These are phyloP conservation scores for Carassius auratus DNA, from an alignment of 2,113 vertebrate genomes.

Conservation along the genomic window DNA sequence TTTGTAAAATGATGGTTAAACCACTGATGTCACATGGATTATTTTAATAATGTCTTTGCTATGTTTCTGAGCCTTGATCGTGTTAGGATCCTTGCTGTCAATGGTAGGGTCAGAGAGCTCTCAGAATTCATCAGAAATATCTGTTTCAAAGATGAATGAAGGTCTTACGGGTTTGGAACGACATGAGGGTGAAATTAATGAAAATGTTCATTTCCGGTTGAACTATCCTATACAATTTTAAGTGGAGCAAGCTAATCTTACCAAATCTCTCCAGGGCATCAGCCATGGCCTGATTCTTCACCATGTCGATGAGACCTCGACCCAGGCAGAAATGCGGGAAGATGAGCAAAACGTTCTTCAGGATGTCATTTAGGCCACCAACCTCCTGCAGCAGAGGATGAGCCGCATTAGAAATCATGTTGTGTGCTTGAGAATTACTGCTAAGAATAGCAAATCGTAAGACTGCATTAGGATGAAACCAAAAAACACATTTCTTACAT, in stretches of 20 bases:
- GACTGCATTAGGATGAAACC: not conserved
- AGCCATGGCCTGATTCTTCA: conserved; percentile 99
- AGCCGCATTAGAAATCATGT: not conserved
- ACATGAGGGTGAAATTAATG: no score
- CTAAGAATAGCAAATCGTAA: not conserved
- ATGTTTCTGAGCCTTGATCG: no score
- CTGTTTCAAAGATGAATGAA: no score
- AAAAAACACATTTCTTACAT: conserved; percentile 76
- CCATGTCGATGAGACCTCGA: conserved; percentile 96
- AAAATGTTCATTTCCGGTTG: no score
- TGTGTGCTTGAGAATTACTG: not conserved
- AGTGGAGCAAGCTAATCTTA: conserved; percentile 64
- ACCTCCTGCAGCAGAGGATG: conserved; percentile 79
- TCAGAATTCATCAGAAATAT: no score
- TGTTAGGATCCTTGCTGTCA: no score
- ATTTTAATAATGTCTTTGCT: no score
- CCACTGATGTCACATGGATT: no score
- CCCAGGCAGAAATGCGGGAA: conserved; percentile 98
- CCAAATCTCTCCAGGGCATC: conserved; percentile 96
- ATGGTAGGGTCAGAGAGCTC: no score
- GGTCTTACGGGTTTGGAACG: no score
- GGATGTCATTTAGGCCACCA: conserved; percentile 92
- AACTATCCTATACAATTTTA: not conserved
- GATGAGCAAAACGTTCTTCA: conserved; percentile 95
- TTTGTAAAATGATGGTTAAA: no score